A percentile compares a stretch with the other conserved stretches of the same genome.
Conservation (phyloP, 2,113 vertebrate genomes). For the Galemys pyrenaicus region DNA sequence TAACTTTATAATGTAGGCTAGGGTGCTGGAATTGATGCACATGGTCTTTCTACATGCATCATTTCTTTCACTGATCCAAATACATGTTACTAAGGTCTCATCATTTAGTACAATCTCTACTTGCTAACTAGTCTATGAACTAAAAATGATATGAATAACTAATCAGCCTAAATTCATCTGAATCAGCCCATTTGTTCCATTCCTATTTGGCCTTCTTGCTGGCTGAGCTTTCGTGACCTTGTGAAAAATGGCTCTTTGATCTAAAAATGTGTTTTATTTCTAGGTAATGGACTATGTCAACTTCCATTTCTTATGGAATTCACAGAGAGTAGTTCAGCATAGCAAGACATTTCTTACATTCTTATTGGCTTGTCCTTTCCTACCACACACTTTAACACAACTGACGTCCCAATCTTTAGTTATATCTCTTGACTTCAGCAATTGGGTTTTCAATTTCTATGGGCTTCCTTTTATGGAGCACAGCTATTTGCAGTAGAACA, state of each 20-base stretch:
- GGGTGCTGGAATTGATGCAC: background rate
- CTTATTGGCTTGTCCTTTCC: constrained; percentile 78
- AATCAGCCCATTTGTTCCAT: constrained; percentile 67
- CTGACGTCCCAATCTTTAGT: constrained; percentile 67
- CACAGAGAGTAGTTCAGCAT: constrained; percentile 64
- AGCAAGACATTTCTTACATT: constrained; percentile 76
- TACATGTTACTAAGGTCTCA: constrained; percentile 51
- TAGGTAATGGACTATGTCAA: constrained; percentile 82
- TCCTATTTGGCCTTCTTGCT: constrained; percentile 73
- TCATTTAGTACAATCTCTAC: constrained; percentile 68
- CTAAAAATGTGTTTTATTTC: constrained; percentile 81
- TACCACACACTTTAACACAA: constrained; percentile 61
- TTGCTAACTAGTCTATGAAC: constrained; percentile 70
- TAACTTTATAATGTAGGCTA: background rate
- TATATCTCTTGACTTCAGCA: constrained; percentile 71
- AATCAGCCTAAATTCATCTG: constrained; percentile 79
- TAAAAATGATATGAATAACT: constrained; percentile 77
- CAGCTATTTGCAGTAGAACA: constrained; percentile 66
- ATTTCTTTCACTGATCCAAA: constrained; percentile 61
- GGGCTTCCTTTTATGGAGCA: constrained; percentile 68
- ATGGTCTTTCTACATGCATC: background rate
- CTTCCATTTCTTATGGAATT: constrained; percentile 82
- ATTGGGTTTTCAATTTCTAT: constrained; percentile 78
- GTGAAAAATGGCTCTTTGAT: constrained; percentile 83
- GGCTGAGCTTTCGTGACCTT: constrained; percentile 78